Base-by-base conservation (phyloP, 2,797 vertebrate genomes). In the Lophotriccus pileatus region DNA sequence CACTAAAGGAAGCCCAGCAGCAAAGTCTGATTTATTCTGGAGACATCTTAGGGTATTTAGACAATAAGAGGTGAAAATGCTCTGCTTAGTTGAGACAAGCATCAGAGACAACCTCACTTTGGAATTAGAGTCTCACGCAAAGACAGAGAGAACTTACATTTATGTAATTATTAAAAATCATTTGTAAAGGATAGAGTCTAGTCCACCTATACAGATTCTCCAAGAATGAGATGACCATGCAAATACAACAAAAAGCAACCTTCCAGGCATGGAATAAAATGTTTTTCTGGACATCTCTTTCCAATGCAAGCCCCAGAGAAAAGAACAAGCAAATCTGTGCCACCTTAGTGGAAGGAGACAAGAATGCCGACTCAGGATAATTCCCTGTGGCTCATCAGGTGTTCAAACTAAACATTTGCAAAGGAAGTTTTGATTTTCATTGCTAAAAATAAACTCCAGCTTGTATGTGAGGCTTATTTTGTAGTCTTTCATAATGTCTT, bases 361-460 rank as follows among this genome's bases (percentile, higher is more conserved):
- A 47, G 32, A 44, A 58, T 72, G 44, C 41, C 62, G 52, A 53
- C 12, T 82, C 41, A 16, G 58, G 81, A 73, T 72, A 85, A 58
- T 27, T 90, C 66, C 62, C 63, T 79, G 69, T 15, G 10, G 94
- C 53, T 91, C 91, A 81, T 97, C 94, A 96, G 85, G 87, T 92
- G 93, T 92, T 93, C 81, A 62, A 96, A 78, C 73, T 93, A 96
- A 97, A 94, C 83, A 96, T 94, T 91, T 84, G 76, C 89, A 92
- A 84, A 88, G 89, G 94, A 92, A 94, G 91, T 96, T 95, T 93
- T 96, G 79, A 94, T 73, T 94, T 95, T 32, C 69, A 1, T 92
- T 86, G 15, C 93, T 94, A 96, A 95, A 95, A 97, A 95, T 94
- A 95, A 81, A 77, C 50, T 76, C 30, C 73, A 83, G 36, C 64